A percentile compares a stretch with the other conserved stretches of the same genome.
Evolutionary conservation across 2,888 invertebrate genomes (phyloP).

Genomic region (Sinopyrophorus schimmeli): DNA sequence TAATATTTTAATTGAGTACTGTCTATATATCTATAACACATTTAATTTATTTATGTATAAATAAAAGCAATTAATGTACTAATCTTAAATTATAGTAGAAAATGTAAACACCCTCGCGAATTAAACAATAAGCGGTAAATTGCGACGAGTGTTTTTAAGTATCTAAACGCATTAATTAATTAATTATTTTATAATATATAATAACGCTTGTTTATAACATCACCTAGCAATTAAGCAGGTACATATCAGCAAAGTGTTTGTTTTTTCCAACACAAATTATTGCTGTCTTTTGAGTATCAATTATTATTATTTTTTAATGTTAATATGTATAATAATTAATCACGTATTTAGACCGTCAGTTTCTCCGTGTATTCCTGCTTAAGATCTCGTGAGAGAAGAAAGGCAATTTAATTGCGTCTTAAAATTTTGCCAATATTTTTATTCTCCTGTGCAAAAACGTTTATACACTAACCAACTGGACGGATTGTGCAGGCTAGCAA

Average conservation of each 20-base stretch:
- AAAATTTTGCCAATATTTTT: slow-evolving; percentile 1
- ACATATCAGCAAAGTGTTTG: slow-evolving; percentile 9
- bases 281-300: slow-evolving; percentile 11
- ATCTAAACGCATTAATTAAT: neutral
- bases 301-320: too few species aligned
- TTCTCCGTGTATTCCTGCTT: neutral
- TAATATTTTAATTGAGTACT: slow-evolving; percentile 19
- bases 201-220: slow-evolving; percentile 21
- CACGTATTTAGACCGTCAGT: neutral
- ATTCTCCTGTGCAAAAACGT: slow-evolving; percentile 11
- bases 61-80: slow-evolving; percentile 13
- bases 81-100: slow-evolving; percentile 12
- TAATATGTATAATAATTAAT: too few species aligned
- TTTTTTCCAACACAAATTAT: slow-evolving; percentile 4
- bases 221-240: slow-evolving; percentile 9
- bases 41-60: slow-evolving; percentile 15
- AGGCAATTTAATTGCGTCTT: slow-evolving; percentile 17
- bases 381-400: too few species aligned
- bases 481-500: slow-evolving; percentile 37
- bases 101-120: slow-evolving; percentile 6
- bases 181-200: slow-evolving; percentile 17
- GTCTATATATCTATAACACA: slow-evolving; percentile 16
- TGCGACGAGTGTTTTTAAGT: slow-evolving; percentile 3
- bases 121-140: slow-evolving; percentile 5
- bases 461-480: slow-evolving; percentile 44